Conservation (phyloP, 2,797 vertebrate genomes). For the Nannoperca obscura region DNA sequence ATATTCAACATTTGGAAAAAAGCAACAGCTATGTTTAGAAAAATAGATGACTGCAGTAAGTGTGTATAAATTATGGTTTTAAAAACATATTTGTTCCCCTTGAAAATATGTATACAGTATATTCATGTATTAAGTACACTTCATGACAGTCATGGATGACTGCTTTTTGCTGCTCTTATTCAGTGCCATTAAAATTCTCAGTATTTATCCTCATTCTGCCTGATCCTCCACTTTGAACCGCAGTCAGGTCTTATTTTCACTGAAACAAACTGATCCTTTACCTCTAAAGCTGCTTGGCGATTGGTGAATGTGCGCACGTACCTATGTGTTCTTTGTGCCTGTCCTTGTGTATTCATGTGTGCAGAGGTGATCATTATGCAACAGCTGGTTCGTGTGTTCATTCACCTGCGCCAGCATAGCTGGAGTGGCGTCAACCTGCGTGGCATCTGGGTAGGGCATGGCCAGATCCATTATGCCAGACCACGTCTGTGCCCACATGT, state of each 20-base stretch:
- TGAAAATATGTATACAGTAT: slow-evolving; percentile 6
- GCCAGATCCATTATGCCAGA: slow-evolving; percentile 93
- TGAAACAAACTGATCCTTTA: slow-evolving; percentile 12
- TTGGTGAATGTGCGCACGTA: neutral
- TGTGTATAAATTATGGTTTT: neutral
- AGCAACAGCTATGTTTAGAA: neutral
- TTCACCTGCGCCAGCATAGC: slow-evolving; percentile 93
- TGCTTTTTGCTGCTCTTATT: slow-evolving; percentile 4
- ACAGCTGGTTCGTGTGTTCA: slow-evolving; percentile 19
- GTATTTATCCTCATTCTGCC: slow-evolving; percentile 23
- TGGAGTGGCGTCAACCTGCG: slow-evolving; percentile 93
- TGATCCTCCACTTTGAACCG: slow-evolving; percentile 1
- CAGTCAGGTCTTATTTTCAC: neutral
- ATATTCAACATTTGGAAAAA: slow-evolving; percentile 3
- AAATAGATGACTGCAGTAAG: neutral
- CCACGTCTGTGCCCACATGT: slow-evolving; percentile 99
- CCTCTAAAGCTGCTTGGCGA: slow-evolving; percentile 6
- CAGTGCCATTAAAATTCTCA: neutral
- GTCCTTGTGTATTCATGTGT: slow-evolving; percentile 25
- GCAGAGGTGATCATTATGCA: slow-evolving; percentile 1
- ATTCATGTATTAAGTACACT: neutral
- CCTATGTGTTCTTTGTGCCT: slow-evolving; percentile 1
- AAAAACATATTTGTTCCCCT: neutral
- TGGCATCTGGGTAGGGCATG: slow-evolving; percentile 90
- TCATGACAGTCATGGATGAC: slow-evolving; percentile 17